Conservation (phyloP, 2,113 vertebrate genomes). For the Motacilla tschutschensis region DNA sequence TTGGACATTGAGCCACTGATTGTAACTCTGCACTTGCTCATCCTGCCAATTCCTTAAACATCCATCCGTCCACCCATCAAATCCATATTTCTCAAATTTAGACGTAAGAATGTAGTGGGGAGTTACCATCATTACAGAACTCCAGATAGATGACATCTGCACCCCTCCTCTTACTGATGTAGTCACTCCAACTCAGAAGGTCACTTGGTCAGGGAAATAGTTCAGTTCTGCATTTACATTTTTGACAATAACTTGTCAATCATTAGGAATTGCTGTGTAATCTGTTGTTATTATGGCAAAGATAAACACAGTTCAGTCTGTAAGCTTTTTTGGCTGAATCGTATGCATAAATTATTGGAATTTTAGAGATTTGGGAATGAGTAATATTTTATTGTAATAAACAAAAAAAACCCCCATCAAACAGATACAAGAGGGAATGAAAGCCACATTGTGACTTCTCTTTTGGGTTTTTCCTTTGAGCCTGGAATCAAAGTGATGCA, state of each 20-base stretch:
- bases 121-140: background rate
- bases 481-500: background rate
- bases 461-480: background rate
- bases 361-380: background rate
- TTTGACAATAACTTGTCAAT: background rate
- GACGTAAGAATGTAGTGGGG: background rate
- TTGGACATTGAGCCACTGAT: background rate
- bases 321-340: background rate
- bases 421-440: background rate
- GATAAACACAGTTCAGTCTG: background rate
- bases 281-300: background rate
- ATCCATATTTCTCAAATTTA: background rate
- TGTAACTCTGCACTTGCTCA: background rate
- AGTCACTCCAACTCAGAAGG: background rate
- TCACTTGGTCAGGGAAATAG: background rate
- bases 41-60: background rate
- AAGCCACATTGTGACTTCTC: background rate
- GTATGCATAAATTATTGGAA: background rate
- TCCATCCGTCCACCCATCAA: background rate
- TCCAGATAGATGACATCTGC: background rate
- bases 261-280: background rate
- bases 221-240: background rate
- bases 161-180: background rate
- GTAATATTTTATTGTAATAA: background rate
- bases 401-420: rapidly evolving